Percentiles rank a stretch among this genome's conserved stretches.
These are phyloP conservation scores for Irena cyanogastra DNA, from an alignment of 2,113 vertebrate genomes.

Conservation along the genomic window DNA sequence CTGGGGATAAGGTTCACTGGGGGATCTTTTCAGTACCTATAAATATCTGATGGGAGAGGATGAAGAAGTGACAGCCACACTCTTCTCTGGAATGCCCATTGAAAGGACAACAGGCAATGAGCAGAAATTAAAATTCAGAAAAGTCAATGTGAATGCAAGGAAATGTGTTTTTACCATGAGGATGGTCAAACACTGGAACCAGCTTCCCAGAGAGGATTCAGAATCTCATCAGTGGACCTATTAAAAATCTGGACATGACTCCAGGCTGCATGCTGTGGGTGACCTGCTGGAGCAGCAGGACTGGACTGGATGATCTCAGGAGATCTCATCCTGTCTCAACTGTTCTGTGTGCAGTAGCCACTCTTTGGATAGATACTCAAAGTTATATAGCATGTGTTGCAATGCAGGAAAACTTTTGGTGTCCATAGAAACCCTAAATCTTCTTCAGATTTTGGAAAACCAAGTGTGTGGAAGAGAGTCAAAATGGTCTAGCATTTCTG, in stretches of 20 bases:
- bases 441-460: background rate
- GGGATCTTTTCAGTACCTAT: background rate
- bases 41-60: background rate
- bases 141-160: background rate
- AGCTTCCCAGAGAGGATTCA: background rate
- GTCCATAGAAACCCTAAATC: background rate
- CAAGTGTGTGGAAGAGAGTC: background rate
- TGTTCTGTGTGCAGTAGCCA: background rate
- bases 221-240: background rate
- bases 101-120: background rate
- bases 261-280: background rate
- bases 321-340: background rate
- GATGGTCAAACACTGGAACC: background rate
- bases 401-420: background rate
- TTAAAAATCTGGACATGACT: background rate
- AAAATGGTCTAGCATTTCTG: background rate
- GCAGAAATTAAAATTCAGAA: background rate
- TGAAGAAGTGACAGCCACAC: background rate
- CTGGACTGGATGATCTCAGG: background rate
- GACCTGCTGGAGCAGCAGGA: background rate
- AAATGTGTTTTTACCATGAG: background rate
- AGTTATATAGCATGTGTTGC: background rate
- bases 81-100: background rate
- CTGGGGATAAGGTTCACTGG: background rate
- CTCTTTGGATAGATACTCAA: background rate